Evolutionary conservation across 2,888 invertebrate genomes (phyloP).

Genomic region (Aphelenchoides bicaudatus): DNA sequence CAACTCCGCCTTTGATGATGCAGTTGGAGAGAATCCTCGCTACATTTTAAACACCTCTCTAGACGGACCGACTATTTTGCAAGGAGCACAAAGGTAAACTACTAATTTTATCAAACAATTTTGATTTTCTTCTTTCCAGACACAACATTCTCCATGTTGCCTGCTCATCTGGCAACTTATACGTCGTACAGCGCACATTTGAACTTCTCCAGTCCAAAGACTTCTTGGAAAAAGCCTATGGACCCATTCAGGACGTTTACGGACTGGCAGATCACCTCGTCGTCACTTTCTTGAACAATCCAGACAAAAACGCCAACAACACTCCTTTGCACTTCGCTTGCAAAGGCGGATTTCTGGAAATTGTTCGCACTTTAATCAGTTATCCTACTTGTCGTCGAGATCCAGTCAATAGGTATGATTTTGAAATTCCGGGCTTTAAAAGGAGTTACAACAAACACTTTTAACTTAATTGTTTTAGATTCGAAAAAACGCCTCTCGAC

Average conservation of each 20-base stretch:
- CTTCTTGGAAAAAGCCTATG: constrained; percentile 12
- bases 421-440: no score
- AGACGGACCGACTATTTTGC: constrained; percentile 33
- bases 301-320: constrained; percentile 33
- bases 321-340: constrained; percentile 39
- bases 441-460: background rate
- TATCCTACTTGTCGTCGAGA: constrained; percentile 16
- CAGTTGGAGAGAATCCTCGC: constrained; percentile 34
- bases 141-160: constrained; percentile 39
- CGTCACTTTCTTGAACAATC: constrained; percentile 35
- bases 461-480: constrained; percentile 19
- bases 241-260: constrained; percentile 6
- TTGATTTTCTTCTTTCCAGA: background rate
- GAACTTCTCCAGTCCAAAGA: background rate
- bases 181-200: constrained; percentile 14
- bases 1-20: constrained; percentile 23
- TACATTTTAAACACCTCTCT: constrained; percentile 33
- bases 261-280: constrained; percentile 17
- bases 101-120: background rate
- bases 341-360: constrained; percentile 19
- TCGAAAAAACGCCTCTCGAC: constrained; percentile 28
- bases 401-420: constrained; percentile 23
- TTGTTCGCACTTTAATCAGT: constrained; percentile 23
- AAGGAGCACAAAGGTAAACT: background rate
- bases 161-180: constrained; percentile 30